These are phyloP conservation scores for Trididemnum miniatum DNA, from an alignment of 23 tunicate species.

Conservation along the genomic window DNA sequence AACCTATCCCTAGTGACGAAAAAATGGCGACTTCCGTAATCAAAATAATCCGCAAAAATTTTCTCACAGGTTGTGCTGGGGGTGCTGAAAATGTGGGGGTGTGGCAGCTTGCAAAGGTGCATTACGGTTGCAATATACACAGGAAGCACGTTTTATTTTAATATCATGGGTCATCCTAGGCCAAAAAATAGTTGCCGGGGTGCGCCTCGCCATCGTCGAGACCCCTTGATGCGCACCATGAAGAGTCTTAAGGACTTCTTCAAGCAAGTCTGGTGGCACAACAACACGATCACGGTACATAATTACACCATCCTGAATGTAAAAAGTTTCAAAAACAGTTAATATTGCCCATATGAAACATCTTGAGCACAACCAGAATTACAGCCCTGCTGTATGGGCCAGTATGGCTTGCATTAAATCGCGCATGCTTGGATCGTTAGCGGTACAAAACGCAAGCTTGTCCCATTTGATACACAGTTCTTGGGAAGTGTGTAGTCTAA, in stretches of 20 bases:
- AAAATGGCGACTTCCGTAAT: conserved; percentile 7
- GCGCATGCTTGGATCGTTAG: background rate
- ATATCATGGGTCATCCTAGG: conserved; percentile 13
- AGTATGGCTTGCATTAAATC: background rate
- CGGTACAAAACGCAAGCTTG: background rate
- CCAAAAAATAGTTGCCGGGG: conserved; percentile 11
- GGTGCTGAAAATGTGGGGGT: background rate
- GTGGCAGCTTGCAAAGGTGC: conserved; percentile 14
- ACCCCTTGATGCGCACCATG: conserved; percentile 6
- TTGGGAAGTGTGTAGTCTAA: background rate
- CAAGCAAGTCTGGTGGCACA: background rate
- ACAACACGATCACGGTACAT: background rate
- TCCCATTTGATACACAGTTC: background rate
- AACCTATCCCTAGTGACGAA: background rate
- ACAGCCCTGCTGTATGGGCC: too few relatives aligned
- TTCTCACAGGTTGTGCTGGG: background rate
- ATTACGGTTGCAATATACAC: background rate
- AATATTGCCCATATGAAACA: too few relatives aligned
- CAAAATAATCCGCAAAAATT: conserved; percentile 14
- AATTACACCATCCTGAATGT: background rate
- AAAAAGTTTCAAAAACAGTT: background rate
- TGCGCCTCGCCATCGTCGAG: background rate
- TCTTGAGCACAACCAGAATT: too few relatives aligned
- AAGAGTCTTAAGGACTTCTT: background rate
- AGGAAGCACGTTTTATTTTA: background rate